Evolutionary conservation across 1,140 invertebrate genomes (phyloP).

Genomic region (Calycopis cecrops): DNA sequence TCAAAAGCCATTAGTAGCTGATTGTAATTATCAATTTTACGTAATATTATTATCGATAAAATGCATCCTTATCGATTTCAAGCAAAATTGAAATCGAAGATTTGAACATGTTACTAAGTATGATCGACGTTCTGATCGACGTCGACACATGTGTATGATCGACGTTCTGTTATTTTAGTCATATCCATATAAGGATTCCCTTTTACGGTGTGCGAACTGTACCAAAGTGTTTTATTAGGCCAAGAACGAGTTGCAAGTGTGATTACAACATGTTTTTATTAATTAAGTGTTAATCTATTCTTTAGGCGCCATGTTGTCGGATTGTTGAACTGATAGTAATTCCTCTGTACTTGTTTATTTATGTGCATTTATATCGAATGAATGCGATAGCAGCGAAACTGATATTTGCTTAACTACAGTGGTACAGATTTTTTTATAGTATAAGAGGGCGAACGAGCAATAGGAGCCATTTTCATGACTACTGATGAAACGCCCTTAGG

Average conservation of each 20-base stretch:
- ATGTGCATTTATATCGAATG: no score
- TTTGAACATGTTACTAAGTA: neutral
- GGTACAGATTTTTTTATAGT: no score
- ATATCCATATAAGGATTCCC: slow-evolving; percentile 1
- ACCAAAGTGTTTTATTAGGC: slow-evolving; percentile 10
- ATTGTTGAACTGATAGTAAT: no score
- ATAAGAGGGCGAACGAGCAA: no score
- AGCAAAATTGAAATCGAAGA: neutral
- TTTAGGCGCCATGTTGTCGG: no score
- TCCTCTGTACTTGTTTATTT: no score
- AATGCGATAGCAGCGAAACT: no score
- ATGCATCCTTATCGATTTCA: neutral
- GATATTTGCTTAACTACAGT: no score
- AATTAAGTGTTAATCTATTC: neutral
- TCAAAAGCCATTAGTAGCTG: no score
- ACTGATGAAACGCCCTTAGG: no score
- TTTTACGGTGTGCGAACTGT: slow-evolving; percentile 6
- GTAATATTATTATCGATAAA: neutral
- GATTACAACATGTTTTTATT: slow-evolving; percentile 4
- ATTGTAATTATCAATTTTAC: neutral
- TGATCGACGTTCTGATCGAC: no score
- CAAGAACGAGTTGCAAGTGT: slow-evolving; percentile 4
- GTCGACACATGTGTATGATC: neutral
- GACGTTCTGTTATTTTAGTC: neutral
- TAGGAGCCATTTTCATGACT: no score